Evolutionary conservation across 2,888 invertebrate species (phyloP).

Genomic region (Trissoscelio sp.): DNA sequence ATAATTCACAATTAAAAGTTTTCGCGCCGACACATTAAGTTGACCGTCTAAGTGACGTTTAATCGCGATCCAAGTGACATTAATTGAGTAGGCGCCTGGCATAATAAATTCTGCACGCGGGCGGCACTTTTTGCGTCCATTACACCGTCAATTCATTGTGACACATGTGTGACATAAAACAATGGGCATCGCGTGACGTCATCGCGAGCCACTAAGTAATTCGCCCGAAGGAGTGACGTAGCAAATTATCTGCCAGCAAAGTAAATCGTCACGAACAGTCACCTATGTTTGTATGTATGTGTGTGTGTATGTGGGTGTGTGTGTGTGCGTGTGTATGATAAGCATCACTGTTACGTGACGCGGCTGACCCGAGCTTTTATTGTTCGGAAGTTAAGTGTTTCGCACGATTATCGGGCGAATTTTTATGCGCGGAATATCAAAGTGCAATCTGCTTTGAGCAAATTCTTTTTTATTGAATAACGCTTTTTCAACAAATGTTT

Average conservation of each 20-base stretch:
- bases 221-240: conserved; percentile 27
- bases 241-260: conserved; percentile 44
- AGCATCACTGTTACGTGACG: conserved; percentile 37
- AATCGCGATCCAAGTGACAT: conserved; percentile 28
- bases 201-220: conserved; percentile 34
- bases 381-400: conserved; percentile 43
- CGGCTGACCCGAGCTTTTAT: conserved; percentile 24
- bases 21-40: conserved; percentile 3
- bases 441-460: background rate
- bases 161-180: conserved; percentile 27
- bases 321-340: conserved; percentile 42
- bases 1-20: no score
- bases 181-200: conserved; percentile 47
- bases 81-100: conserved; percentile 18
- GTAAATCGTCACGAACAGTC: conserved; percentile 51
- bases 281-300: no score
- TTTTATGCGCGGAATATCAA: conserved; percentile 28
- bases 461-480: conserved; percentile 10
- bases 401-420: conserved; percentile 27
- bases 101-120: conserved; percentile 36
- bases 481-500: background rate
- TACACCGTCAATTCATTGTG: no score
- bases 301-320: no score
- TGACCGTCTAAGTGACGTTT: conserved; percentile 25
- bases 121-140: no score